Percentiles rank a stretch among this genome's conserved stretches.
phyloP scores from a whole-genome alignment of 2,113 vertebrate species.

The Variabilichromis moorii region DNA sequence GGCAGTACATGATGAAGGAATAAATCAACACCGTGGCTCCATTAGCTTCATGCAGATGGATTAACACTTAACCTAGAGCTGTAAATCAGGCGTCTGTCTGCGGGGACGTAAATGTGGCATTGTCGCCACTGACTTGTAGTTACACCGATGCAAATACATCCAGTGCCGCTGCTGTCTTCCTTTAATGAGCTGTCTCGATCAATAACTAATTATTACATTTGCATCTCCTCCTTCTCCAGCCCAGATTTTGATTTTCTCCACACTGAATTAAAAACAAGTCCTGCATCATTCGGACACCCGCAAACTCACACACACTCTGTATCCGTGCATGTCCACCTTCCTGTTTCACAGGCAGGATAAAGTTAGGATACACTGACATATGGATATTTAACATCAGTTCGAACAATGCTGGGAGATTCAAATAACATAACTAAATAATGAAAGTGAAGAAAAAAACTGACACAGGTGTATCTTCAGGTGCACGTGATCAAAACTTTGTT shows the following conservation, averaged over 20 bases:
- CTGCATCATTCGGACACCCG: background rate
- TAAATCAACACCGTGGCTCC: background rate
- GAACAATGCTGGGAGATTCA: background rate
- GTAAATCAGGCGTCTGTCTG: slow-evolving; percentile 22
- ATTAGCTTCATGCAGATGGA: background rate
- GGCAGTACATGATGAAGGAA: background rate
- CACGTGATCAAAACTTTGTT: background rate
- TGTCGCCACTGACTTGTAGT: background rate
- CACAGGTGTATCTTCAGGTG: background rate
- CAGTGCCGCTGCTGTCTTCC: background rate
- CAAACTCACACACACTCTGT: background rate
- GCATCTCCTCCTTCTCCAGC: background rate
- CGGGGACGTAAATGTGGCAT: background rate
- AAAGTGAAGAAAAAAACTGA: background rate
- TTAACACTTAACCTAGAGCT: slow-evolving; percentile 19
- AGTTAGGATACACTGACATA: background rate
- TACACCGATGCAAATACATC: background rate
- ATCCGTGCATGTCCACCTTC: background rate
- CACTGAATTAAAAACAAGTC: background rate
- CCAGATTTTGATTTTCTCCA: background rate
- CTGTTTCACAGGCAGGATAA: background rate
- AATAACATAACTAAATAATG: background rate
- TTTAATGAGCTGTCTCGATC: background rate
- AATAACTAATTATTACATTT: background rate
- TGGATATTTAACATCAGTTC: background rate